phyloP scores from a whole-genome alignment of 2,113 vertebrate species.

The Hylia prasina region DNA sequence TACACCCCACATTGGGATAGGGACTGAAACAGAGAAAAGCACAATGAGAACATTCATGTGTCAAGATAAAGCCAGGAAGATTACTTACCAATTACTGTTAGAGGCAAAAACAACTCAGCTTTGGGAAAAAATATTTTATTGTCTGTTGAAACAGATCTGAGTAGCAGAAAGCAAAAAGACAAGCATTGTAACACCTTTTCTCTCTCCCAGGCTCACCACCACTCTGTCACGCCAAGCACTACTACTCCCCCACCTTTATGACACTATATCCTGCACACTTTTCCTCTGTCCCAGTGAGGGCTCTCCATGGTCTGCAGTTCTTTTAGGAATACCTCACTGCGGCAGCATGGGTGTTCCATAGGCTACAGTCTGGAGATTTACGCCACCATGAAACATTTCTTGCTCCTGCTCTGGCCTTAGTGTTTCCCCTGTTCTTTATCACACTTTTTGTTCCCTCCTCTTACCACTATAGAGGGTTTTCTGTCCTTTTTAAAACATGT shows the following conservation, averaged over 20 bases:
- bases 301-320: not conserved
- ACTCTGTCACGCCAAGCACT: not conserved
- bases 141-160: not conserved
- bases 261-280: not conserved
- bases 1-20: not conserved
- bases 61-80: not conserved
- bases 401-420: not conserved
- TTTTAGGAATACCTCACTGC: not conserved
- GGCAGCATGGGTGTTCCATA: fast-evolving
- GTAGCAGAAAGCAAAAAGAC: not conserved
- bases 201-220: fast-evolving
- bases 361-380: not conserved
- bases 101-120: not conserved
- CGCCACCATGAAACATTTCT: not conserved
- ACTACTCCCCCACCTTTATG: not conserved
- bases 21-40: not conserved
- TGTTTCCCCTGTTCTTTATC: not conserved
- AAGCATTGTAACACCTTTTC: fast-evolving
- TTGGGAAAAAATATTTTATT: not conserved
- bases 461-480: not conserved
- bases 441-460: not conserved
- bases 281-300: not conserved
- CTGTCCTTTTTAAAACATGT: fast-evolving
- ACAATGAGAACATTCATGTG: not conserved
- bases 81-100: not conserved